These are phyloP conservation scores for Syrphus vitripennis DNA, from an alignment of 2,888 invertebrate genomes.

Conservation along the genomic window DNA sequence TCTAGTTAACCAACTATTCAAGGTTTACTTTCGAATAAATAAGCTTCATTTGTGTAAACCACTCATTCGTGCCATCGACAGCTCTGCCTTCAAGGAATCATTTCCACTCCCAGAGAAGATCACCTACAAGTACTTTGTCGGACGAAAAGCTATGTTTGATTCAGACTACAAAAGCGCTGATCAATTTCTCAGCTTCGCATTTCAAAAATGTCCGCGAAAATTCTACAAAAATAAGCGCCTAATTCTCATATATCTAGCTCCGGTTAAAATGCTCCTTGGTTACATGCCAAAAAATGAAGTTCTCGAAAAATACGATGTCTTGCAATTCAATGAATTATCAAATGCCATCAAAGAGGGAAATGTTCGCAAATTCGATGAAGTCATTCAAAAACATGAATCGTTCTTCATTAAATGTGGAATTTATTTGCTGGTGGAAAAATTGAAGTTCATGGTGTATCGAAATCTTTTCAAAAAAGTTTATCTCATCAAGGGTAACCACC, in stretches of 20 bases:
- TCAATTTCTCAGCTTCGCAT: conserved; percentile 95
- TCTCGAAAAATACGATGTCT: conserved; percentile 93
- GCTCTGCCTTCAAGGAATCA: conserved; percentile 92
- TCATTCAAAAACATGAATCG: conserved; percentile 92
- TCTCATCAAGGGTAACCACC: conserved; percentile 89
- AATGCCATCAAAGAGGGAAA: conserved; percentile 95
- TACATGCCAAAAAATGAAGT: conserved; percentile 93
- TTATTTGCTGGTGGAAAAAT: conserved; percentile 97
- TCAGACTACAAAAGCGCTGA: conserved; percentile 97
- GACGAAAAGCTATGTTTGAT: conserved; percentile 99
- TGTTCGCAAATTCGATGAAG: conserved; percentile 89
- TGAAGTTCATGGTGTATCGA: conserved; percentile 96
- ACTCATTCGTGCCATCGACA: conserved; percentile 97
- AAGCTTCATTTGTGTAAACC: conserved; percentile 95
- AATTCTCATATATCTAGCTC: conserved; percentile 96
- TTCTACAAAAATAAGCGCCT: conserved; percentile 93
- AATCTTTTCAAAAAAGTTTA: conserved; percentile 97
- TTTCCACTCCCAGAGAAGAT: conserved; percentile 96
- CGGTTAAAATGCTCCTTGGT: conserved; percentile 98
- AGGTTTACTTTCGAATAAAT: conserved; percentile 95
- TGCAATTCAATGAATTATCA: conserved; percentile 94
- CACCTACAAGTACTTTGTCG: conserved; percentile 98
- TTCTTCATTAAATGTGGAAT: conserved; percentile 99
- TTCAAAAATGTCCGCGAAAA: conserved; percentile 92
- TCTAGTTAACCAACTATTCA: conserved; percentile 97